Percentiles rank a stretch among this genome's conserved stretches.
phyloP scores from a whole-genome alignment of 2,888 invertebrate species.

The Netelia virgata region DNA sequence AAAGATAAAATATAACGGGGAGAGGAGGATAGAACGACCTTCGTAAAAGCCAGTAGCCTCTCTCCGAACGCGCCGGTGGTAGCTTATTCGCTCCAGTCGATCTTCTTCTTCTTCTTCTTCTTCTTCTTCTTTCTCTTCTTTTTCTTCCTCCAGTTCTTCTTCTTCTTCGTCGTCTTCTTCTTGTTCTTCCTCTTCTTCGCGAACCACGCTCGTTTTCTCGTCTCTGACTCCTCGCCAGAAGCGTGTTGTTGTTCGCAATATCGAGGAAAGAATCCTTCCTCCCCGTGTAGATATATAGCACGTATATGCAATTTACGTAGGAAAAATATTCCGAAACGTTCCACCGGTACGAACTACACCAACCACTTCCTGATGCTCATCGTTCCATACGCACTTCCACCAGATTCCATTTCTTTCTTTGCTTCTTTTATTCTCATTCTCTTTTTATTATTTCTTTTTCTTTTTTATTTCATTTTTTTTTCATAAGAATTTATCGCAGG shows the following conservation, averaged over 20 bases:
- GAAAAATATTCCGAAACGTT: conserved; percentile 55
- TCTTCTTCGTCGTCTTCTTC: neutral
- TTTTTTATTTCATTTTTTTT: neutral
- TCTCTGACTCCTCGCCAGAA: conserved; percentile 9
- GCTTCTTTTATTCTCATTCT: neutral
- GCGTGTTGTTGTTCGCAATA: neutral
- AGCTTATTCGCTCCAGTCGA: conserved; percentile 17
- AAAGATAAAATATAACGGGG: conserved; percentile 29
- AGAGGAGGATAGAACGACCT: conserved; percentile 27
- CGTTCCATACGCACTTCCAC: conserved; percentile 54
- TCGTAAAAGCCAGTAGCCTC: conserved; percentile 45
- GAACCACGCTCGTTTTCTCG: conserved; percentile 53
- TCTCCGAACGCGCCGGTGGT: neutral
- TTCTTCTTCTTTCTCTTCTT: conserved; percentile 6
- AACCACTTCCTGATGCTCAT: conserved; percentile 62
- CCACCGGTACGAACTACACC: conserved; percentile 22
- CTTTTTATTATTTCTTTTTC: neutral
- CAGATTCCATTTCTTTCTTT: conserved; percentile 18
- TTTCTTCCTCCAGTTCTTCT: conserved; percentile 12
- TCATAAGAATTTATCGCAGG: conserved; percentile 17
- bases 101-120: conserved; percentile 14
- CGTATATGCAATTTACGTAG: conserved; percentile 38
- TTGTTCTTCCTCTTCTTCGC: conserved; percentile 11
- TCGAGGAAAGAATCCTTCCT: conserved; percentile 10
- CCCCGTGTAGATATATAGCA: conserved; percentile 3